phyloP scores from a whole-genome alignment of 2,888 invertebrate species.

The Graphium colonna region DNA sequence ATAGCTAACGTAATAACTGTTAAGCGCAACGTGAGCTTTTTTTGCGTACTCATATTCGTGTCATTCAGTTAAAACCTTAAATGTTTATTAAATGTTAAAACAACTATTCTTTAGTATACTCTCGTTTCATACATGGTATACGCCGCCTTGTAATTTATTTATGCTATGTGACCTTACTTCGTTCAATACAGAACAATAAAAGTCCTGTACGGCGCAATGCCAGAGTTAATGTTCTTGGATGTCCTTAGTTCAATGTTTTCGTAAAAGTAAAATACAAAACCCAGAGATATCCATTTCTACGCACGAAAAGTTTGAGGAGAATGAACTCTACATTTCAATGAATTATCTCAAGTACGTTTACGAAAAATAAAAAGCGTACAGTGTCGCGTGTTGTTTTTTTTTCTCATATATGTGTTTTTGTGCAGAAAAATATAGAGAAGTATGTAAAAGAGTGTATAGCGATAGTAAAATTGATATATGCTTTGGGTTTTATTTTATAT shows the following conservation, averaged over 20 bases:
- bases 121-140: neutral
- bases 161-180: conserved; percentile 47
- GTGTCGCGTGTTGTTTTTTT: neutral
- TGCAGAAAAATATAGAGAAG: too few relatives aligned
- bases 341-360: neutral
- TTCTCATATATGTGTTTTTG: neutral
- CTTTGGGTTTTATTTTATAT: too few relatives aligned
- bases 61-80: conserved; percentile 29
- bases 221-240: conserved; percentile 13
- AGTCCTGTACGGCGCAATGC: conserved; percentile 32
- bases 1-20: conserved; percentile 37
- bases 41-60: conserved; percentile 30
- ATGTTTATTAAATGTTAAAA: too few relatives aligned
- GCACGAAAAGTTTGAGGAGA: conserved; percentile 35
- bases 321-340: conserved; percentile 33
- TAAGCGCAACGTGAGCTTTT: conserved; percentile 64
- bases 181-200: conserved; percentile 50
- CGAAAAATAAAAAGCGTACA: neutral
- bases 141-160: neutral
- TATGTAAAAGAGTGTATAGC: too few relatives aligned
- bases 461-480: too few relatives aligned
- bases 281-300: neutral
- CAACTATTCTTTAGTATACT: neutral
- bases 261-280: neutral
- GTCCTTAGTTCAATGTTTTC: neutral